Percentiles rank a stretch among this genome's conserved stretches.
These are phyloP conservation scores for Anneissia japonica DNA, from an alignment of 35 echinoderm and acorn worm genomes.

Conservation along the genomic window DNA sequence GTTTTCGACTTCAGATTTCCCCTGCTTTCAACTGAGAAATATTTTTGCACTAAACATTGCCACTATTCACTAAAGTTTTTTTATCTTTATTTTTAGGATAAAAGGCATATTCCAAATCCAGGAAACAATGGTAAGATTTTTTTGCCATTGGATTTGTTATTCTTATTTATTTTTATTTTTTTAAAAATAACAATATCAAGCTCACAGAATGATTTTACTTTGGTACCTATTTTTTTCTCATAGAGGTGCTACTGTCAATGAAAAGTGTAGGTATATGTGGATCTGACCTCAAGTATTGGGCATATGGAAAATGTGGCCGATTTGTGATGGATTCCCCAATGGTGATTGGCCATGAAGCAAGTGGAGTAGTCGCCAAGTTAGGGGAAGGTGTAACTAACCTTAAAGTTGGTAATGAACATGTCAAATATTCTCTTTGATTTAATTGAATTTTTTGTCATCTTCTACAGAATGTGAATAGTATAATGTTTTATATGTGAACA, in stretches of 20 bases:
- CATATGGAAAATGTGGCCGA: conserved; percentile 39
- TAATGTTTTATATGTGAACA: too few species aligned
- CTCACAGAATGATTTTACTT: neutral
- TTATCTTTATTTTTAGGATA: conserved; percentile 56
- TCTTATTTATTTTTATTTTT: neutral
- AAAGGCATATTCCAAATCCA: conserved; percentile 70
- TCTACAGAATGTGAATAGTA: too few species aligned
- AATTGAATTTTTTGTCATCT: too few species aligned
- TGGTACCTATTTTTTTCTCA: neutral
- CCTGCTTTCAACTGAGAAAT: too few species aligned
- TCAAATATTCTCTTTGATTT: too few species aligned
- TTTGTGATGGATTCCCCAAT: conserved; percentile 32
- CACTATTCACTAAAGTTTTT: neutral
- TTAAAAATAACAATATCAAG: neutral
- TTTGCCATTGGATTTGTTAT: neutral
- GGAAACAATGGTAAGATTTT: conserved; percentile 71
- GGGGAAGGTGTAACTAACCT: conserved; percentile 32
- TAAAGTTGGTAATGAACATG: conserved; percentile 35
- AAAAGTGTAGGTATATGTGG: conserved; percentile 49
- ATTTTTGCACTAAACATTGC: too few species aligned
- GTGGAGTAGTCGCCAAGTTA: conserved; percentile 24
- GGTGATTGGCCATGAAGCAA: conserved; percentile 58
- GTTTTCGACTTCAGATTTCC: too few species aligned
- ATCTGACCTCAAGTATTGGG: conserved; percentile 58
- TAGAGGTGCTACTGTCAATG: conserved; percentile 45